Evolutionary conservation across 2,888 invertebrate species (phyloP).

Genomic region (Drosophila anomalata): DNA sequence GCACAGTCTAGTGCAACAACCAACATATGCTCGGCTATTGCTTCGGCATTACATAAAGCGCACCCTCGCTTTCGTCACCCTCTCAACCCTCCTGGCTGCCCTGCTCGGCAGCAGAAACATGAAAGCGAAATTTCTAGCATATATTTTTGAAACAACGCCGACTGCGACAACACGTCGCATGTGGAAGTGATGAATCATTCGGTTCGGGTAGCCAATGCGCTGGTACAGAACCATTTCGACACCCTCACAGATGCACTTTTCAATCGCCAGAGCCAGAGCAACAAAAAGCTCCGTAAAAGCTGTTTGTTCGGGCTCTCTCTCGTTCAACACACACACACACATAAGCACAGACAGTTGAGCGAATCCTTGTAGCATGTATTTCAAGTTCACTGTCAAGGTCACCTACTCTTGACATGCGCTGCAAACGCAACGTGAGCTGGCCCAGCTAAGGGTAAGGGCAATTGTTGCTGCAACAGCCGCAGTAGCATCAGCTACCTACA

Average conservation of each 20-base stretch:
- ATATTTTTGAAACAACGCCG: constrained; percentile 62
- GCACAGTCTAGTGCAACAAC: constrained; percentile 17
- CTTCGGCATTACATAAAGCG: constrained; percentile 62
- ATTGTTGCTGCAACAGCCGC: constrained; percentile 46
- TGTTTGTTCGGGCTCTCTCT: constrained; percentile 10
- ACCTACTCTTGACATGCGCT: constrained; percentile 88
- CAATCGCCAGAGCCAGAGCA: neutral
- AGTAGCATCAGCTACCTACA: constrained; percentile 25
- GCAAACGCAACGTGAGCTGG: constrained; percentile 62
- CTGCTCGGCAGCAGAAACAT: constrained; percentile 51
- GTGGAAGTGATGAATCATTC: constrained; percentile 59
- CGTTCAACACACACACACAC: constrained; percentile 33
- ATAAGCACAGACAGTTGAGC: constrained; percentile 31
- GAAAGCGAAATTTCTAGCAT: constrained; percentile 80
- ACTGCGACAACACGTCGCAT: constrained; percentile 70
- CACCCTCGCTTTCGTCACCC: neutral
- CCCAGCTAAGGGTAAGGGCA: constrained; percentile 45
- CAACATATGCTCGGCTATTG: constrained; percentile 29
- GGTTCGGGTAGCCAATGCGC: constrained; percentile 6
- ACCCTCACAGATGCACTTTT: constrained; percentile 40
- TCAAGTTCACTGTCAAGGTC: constrained; percentile 94
- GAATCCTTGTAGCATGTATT: constrained; percentile 84
- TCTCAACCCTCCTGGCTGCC: neutral
- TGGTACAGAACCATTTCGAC: constrained; percentile 33
- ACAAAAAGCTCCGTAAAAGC: constrained; percentile 29